These are phyloP conservation scores for Cryptomyrus ogoouensis DNA, from an alignment of 2,113 vertebrate species.

Conservation along the genomic window DNA sequence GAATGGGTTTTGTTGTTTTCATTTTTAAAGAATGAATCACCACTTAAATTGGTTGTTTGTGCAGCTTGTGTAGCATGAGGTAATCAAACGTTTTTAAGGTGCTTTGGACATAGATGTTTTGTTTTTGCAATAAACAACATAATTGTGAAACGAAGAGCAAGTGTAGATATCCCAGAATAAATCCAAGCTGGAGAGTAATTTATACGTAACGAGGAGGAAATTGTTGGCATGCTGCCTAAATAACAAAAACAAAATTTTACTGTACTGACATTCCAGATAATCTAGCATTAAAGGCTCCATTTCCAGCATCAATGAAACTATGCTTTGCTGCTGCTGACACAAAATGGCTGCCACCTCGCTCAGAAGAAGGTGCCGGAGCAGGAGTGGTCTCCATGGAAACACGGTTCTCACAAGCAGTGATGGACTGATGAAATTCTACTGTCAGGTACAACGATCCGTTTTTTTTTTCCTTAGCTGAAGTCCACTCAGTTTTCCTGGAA, in stretches of 20 bases:
- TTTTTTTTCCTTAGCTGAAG: not conserved
- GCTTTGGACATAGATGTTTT: not conserved
- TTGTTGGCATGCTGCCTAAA: not conserved
- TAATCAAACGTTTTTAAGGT: not conserved
- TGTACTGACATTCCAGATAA: not conserved
- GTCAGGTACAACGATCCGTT: not conserved
- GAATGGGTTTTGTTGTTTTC: not conserved
- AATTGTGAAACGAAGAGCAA: not conserved
- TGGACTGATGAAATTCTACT: not conserved
- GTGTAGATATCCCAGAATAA: not conserved
- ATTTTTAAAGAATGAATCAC: not conserved
- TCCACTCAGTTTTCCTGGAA: not conserved
- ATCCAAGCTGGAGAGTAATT: not conserved
- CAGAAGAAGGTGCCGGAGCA: not conserved
- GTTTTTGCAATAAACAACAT: not conserved
- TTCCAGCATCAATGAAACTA: conserved; percentile 8
- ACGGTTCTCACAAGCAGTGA: not conserved
- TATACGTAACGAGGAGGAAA: not conserved
- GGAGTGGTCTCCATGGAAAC: conserved; percentile 21
- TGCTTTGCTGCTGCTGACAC: not conserved
- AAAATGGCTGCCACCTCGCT: conserved; percentile 19
- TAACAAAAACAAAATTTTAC: not conserved
- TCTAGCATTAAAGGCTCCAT: conserved; percentile 9
- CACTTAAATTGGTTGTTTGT: not conserved
- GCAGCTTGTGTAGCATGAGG: not conserved